These are phyloP conservation scores for Smutsia temminckii DNA, from an alignment of 2,797 vertebrate genomes.

Conservation along the genomic window DNA sequence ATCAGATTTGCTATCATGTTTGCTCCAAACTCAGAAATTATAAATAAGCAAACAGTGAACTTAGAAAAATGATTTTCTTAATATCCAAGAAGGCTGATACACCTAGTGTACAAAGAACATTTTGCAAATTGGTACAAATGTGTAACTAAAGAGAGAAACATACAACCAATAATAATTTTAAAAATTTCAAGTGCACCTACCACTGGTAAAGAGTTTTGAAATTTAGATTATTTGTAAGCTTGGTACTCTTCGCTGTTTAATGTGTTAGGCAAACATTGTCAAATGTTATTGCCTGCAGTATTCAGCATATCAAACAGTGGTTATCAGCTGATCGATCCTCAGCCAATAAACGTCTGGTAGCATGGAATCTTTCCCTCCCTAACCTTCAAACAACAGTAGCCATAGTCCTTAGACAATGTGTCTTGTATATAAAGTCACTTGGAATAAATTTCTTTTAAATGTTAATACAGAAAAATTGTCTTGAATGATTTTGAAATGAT, in stretches of 20 bases:
- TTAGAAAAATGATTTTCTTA: not conserved
- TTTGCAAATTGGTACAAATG: not conserved
- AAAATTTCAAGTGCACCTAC: not conserved
- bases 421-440: not conserved
- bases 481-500: not conserved
- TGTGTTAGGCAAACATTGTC: not conserved
- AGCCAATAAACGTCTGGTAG: not conserved
- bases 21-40: not conserved
- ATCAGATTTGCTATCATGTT: not conserved
- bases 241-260: not conserved
- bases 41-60: not conserved
- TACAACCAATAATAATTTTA: slow-evolving; percentile 11
- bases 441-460: not conserved
- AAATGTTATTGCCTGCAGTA: not conserved
- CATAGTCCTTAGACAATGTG: not conserved
- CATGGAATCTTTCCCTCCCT: not conserved
- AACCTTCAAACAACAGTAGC: not conserved
- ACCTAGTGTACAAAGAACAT: not conserved
- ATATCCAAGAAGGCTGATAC: not conserved
- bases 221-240: not conserved
- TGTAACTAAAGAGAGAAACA: not conserved
- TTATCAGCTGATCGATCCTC: not conserved
- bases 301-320: not conserved
- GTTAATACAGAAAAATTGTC: not conserved
- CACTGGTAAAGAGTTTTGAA: slow-evolving; percentile 17